Evolutionary conservation across 2,888 invertebrate species (phyloP), one percentile per base, ranked within the genome.

Genomic region (Oxyscelio sp.): DNA sequence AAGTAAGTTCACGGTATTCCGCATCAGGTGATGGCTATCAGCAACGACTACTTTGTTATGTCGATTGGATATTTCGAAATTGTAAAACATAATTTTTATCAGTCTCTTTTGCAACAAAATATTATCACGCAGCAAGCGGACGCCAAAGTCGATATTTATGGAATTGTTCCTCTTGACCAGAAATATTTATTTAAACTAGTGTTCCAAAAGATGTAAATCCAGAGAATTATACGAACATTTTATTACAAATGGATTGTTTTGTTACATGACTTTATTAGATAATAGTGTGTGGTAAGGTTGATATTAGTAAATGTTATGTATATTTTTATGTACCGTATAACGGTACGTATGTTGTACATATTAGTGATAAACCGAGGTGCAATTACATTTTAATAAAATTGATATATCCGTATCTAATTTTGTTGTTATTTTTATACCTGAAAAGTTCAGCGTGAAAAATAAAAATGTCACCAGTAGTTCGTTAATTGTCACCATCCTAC

Each of bases 1-100:
- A 95, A 95, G 83, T 91, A 89, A 81, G 0, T 34, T 22, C 34
- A 5, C 15, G 11, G 19, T 54, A 21, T 45, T 56, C 40, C 24
- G 52, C 48, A 19, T 4, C n/a, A 9, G 82, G 82, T 82, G 82
- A 75, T 82, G 75, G 82, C 82, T 63, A 34, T 56, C 50, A 34
- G 50, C 68, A n/a, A n/a, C n/a, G n/a, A n/a, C n/a, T n/a, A n/a
- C n/a, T n/a, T n/a, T n/a, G n/a, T n/a, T n/a, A n/a, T n/a, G n/a
- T n/a, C n/a, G n/a, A n/a, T n/a, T n/a, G n/a, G n/a, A n/a, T n/a
- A n/a, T n/a, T n/a, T n/a, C n/a, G n/a, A n/a, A n/a, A n/a, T n/a
- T n/a, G n/a, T n/a, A n/a, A n/a, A n/a, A 27, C 74, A 52, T 24
- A 66, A 54, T 11, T 40, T 11, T 70, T 59, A 27, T 19, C 17